Conservation (phyloP, 2,888 invertebrate genomes). For the Sisyra terminalis region DNA sequence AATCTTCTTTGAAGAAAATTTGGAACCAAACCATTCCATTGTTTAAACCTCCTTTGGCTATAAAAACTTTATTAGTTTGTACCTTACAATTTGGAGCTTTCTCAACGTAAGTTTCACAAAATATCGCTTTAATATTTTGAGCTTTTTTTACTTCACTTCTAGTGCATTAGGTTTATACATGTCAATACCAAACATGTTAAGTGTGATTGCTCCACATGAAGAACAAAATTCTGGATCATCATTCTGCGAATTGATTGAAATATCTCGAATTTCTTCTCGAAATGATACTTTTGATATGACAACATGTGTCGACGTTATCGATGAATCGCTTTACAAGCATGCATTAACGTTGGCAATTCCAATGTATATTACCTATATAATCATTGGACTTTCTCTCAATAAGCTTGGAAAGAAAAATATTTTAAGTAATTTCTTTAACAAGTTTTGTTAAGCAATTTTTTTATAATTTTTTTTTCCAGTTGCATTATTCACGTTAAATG, state of each 20-base stretch:
- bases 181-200: constrained; percentile 42
- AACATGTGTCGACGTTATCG: constrained; percentile 19
- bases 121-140: constrained; percentile 1
- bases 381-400: constrained; percentile 26
- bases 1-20: constrained; percentile 17
- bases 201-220: constrained; percentile 24
- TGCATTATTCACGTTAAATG: constrained; percentile 16
- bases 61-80: constrained; percentile 24
- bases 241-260: constrained; percentile 1
- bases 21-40: constrained; percentile 26
- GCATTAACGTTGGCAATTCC: constrained; percentile 20
- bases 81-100: constrained; percentile 26
- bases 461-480: constrained; percentile 7
- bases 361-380: constrained; percentile 20
- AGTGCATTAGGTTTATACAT: constrained; percentile 39
- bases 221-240: background rate
- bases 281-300: background rate
- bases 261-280: background rate
- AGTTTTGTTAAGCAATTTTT: background rate
- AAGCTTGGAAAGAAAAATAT: constrained; percentile 38
- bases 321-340: constrained; percentile 21
- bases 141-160: constrained; percentile 14
- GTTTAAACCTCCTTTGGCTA: constrained; percentile 19
- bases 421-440: constrained; percentile 22
- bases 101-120: constrained; percentile 20